Conservation (phyloP, 2,888 invertebrate genomes). For the Sesia bembeciformis region DNA sequence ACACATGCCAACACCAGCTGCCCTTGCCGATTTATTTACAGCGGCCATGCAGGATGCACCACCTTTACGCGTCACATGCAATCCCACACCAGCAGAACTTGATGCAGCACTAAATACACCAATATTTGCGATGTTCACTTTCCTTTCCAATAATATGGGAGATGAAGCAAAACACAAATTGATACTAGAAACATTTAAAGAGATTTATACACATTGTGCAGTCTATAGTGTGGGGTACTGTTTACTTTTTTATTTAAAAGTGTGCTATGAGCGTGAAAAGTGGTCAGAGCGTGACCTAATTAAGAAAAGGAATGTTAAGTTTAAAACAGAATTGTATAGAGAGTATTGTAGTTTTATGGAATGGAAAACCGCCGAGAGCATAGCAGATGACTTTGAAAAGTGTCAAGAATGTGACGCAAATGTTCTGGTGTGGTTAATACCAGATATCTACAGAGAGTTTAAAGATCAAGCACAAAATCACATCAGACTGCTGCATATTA, state of each 20-base stretch:
- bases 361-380: constrained; percentile 81
- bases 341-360: constrained; percentile 89
- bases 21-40: constrained; percentile 58
- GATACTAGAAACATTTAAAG: constrained; percentile 84
- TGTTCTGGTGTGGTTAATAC: constrained; percentile 93
- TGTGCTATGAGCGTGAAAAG: constrained; percentile 74
- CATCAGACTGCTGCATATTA: constrained; percentile 88
- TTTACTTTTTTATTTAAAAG: constrained; percentile 92
- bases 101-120: constrained; percentile 84
- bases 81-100: constrained; percentile 67
- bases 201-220: constrained; percentile 79
- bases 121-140: constrained; percentile 90
- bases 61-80: constrained; percentile 62
- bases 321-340: constrained; percentile 90
- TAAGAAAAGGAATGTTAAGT: constrained; percentile 76
- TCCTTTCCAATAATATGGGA: constrained; percentile 79
- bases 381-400: constrained; percentile 87
- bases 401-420: constrained; percentile 93
- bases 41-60: constrained; percentile 67
- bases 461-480: constrained; percentile 91
- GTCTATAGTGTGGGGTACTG: constrained; percentile 88
- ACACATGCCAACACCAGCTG: constrained; percentile 53
- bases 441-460: constrained; percentile 93
- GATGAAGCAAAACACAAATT: constrained; percentile 85
- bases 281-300: constrained; percentile 59